Conservation (phyloP, 2,113 vertebrate species). For the Datnioides undecimradiatus region DNA sequence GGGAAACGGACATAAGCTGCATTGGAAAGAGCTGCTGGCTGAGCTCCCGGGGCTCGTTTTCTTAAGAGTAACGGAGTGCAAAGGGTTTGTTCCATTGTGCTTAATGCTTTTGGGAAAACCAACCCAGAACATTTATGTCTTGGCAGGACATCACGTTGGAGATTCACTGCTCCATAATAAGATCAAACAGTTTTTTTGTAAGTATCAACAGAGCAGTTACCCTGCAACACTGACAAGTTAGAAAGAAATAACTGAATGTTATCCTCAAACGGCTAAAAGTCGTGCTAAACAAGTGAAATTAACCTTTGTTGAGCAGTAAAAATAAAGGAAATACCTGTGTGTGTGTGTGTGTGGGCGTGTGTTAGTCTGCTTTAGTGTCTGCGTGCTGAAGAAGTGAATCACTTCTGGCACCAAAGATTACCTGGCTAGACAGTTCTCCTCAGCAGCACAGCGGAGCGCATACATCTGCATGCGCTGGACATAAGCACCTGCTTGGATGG, state of each 20-base stretch:
- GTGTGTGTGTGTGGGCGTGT: constrained; percentile 3
- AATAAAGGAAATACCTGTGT: constrained; percentile 38
- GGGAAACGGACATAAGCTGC: constrained; percentile 42
- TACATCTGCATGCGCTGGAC: constrained; percentile 88
- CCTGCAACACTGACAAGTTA: background rate
- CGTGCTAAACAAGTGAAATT: background rate
- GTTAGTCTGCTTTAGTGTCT: constrained; percentile 19
- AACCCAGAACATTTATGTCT: constrained; percentile 72
- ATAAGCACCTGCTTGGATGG: constrained; percentile 88
- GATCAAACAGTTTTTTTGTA: constrained; percentile 44
- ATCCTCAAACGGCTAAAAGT: constrained; percentile 5
- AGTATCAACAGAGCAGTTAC: constrained; percentile 27
- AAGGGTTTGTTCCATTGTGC: constrained; percentile 71
- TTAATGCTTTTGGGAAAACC: constrained; percentile 72
- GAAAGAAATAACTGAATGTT: background rate
- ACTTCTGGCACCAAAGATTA: constrained; percentile 67
- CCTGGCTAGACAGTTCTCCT: constrained; percentile 89
- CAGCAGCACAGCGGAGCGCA: constrained; percentile 87
- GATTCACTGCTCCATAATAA: constrained; percentile 43
- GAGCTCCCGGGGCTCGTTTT: constrained; percentile 31
- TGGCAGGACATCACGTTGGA: constrained; percentile 68
- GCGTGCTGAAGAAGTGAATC: constrained; percentile 45
- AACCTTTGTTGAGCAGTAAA: background rate
- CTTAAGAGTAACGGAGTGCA: constrained; percentile 56
- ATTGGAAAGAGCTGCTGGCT: constrained; percentile 56